Conservation (phyloP, 2,888 invertebrate genomes). For the Agrenia bidenticulata region DNA sequence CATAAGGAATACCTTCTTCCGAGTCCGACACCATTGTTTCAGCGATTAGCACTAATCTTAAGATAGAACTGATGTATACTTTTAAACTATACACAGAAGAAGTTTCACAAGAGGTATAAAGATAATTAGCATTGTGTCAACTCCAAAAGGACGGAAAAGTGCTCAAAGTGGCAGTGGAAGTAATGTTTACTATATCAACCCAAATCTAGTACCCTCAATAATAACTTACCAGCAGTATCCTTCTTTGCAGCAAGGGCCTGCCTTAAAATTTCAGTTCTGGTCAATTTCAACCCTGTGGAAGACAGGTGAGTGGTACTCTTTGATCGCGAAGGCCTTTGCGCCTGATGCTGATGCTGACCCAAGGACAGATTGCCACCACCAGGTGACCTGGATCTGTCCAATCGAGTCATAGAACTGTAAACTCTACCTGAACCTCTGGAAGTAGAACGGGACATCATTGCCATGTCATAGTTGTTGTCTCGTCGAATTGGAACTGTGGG, state of each 20-base stretch:
- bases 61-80: too few species aligned
- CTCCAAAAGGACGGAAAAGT: too few species aligned
- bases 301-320: slow-evolving; percentile 51
- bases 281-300: slow-evolving; percentile 45
- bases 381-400: slow-evolving; percentile 49
- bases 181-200: too few species aligned
- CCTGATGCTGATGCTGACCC: slow-evolving; percentile 33
- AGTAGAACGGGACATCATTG: slow-evolving; percentile 31
- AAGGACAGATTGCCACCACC: slow-evolving; percentile 38
- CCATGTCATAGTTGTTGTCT: slow-evolving; percentile 30
- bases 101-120: too few species aligned
- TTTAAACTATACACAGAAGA: too few species aligned
- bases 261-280: slow-evolving; percentile 51
- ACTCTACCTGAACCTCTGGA: slow-evolving; percentile 42
- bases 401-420: slow-evolving; percentile 52
- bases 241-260: slow-evolving; percentile 47
- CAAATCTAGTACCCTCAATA: too few species aligned
- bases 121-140: too few species aligned
- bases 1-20: too few species aligned
- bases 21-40: too few species aligned
- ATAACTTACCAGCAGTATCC: slow-evolving; percentile 32
- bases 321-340: slow-evolving; percentile 44
- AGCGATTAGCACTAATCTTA: too few species aligned
- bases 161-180: too few species aligned
- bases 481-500: slow-evolving; percentile 51